Evolutionary conservation across 2,113 vertebrate genomes (phyloP), one percentile per base, ranked within the genome.

Genomic region (Spilogale gracilis): DNA sequence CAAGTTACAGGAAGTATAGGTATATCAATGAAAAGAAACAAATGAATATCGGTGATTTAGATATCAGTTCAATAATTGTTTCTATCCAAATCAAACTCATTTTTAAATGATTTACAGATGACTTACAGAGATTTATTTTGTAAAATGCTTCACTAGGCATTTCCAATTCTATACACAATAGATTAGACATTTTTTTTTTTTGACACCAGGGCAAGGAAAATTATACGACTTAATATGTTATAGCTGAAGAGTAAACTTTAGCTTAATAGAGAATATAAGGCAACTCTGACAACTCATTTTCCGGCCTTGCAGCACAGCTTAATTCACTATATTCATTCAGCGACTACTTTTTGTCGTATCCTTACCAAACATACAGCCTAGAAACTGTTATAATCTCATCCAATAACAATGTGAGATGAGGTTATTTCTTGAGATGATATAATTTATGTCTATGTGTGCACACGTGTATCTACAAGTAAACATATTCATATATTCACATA

Each of bases 91-190:
- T 50, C 27, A 73, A 56, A 93, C 11, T 61, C 23, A 58, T 73
- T 91, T 95, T 82, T 52, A 92, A 92, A 38, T 78, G 56, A 38
- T 17, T 95, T 80, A 82, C 9, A 94, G 56, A 50, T 69, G 11
- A 25, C 9, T 65, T 82, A 80, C 3, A 76, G 30, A 95, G 89
- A 85, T 50, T 69, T 65, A 56, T 89, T 86, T 90, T 85, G 60
- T 81, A 79, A 32, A 92, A 67, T 58, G 45, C 13, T 92, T 76
- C 4, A 32, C 76, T 76, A 86, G 20, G 65, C 23, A 71, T 90
- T 61, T 93, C 17, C 23, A 90, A 58, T 71, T 90, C 23, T 43
- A 85, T 30, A 86, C 0, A 32, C 32, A 82, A 48, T 43, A n/a
- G 23, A 74, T 86, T 25, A 74, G 61, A 71, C 52, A 43, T 25